These are phyloP conservation scores for Trachythela sp. DNA, from an alignment of 64 coral and sea anemone genomes.

Conservation along the genomic window DNA sequence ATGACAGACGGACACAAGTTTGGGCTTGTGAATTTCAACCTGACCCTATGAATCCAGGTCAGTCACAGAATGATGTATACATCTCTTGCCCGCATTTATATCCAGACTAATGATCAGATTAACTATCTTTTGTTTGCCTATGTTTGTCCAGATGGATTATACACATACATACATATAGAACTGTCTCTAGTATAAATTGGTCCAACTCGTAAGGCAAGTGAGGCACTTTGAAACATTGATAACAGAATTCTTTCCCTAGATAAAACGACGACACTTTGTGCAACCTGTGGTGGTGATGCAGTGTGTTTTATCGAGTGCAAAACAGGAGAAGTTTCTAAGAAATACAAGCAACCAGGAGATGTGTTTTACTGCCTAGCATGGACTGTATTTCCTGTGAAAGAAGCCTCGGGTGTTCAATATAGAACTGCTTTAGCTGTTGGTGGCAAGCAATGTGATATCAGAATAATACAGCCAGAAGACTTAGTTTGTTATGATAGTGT, in stretches of 20 bases:
- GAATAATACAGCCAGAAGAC: slow-evolving; percentile 94
- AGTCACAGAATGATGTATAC: background rate
- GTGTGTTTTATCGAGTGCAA: slow-evolving; percentile 98
- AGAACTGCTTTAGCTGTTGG: slow-evolving; percentile 78
- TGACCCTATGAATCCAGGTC: slow-evolving; percentile 63
- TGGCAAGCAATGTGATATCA: slow-evolving; percentile 74
- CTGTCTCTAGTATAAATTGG: no score
- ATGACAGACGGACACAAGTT: slow-evolving; percentile 85
- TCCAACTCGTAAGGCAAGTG: no score
- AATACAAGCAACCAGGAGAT: slow-evolving; percentile 97
- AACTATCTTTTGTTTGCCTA: no score
- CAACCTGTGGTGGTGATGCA: slow-evolving; percentile 93
- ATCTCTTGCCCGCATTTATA: no score
- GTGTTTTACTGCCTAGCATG: slow-evolving; percentile 97
- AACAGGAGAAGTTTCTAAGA: slow-evolving; percentile 85
- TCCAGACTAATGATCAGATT: no score
- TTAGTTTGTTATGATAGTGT: slow-evolving; percentile 94
- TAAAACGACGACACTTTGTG: slow-evolving; percentile 76
- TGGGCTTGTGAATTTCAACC: slow-evolving; percentile 99
- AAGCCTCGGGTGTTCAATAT: slow-evolving; percentile 35
- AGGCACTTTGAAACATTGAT: background rate
- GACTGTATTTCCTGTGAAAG: slow-evolving; percentile 75
- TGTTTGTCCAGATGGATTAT: no score
- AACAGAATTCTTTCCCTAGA: slow-evolving; percentile 19
- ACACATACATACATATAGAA: no score